These are phyloP conservation scores for Myotis myotis DNA, from an alignment of 2,797 vertebrate species.

Conservation along the genomic window DNA sequence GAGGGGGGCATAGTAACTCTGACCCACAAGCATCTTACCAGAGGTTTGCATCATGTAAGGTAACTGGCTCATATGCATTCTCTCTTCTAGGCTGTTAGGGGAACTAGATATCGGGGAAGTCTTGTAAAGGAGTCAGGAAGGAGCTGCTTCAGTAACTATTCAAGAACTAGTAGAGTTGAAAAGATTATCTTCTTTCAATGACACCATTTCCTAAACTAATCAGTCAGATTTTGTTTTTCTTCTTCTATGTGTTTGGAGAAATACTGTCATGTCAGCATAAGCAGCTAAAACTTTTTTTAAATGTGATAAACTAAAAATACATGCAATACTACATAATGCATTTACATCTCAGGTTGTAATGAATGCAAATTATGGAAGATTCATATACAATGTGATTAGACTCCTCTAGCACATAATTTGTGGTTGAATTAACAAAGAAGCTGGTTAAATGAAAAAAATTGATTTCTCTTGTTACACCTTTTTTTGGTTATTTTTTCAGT, in stretches of 20 bases:
- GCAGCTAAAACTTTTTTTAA: slow-evolving; percentile 52
- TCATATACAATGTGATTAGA: slow-evolving; percentile 74
- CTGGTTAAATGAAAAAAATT: slow-evolving; percentile 76
- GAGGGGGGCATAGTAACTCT: not conserved
- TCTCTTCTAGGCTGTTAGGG: not conserved
- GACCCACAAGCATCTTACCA: not conserved
- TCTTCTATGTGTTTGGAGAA: slow-evolving; percentile 41
- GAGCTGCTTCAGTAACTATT: not conserved
- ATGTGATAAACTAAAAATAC: slow-evolving; percentile 68
- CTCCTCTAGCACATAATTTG: slow-evolving; percentile 69
- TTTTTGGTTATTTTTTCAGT: slow-evolving; percentile 45
- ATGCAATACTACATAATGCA: slow-evolving; percentile 65
- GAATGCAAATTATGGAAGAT: slow-evolving; percentile 74
- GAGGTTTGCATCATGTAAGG: not conserved
- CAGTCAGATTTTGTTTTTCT: slow-evolving; percentile 44
- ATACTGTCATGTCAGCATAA: slow-evolving; percentile 53
- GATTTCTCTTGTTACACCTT: slow-evolving; percentile 63
- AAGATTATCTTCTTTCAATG: not conserved
- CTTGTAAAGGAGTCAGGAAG: not conserved
- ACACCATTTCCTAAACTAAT: slow-evolving; percentile 33
- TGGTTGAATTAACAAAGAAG: slow-evolving; percentile 75
- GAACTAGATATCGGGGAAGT: not conserved
- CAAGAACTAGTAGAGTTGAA: not conserved
- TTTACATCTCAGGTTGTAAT: slow-evolving; percentile 71
- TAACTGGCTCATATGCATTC: not conserved